These are phyloP conservation scores for Sphyrna mokarran DNA, from an alignment of 2,113 vertebrate genomes.

Conservation along the genomic window DNA sequence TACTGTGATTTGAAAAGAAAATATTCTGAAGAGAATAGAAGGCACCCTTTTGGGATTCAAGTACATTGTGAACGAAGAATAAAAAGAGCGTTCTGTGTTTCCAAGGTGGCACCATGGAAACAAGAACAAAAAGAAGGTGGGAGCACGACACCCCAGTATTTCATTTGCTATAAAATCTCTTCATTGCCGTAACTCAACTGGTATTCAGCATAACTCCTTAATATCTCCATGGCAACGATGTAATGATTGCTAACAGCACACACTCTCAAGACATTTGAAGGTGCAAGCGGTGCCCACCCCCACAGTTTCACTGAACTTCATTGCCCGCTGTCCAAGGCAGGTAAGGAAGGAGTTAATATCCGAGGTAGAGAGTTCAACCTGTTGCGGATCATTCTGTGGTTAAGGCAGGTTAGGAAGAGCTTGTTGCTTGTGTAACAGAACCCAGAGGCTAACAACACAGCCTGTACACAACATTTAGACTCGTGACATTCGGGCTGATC, in stretches of 20 bases:
- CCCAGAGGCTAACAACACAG: background rate
- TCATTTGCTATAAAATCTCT: slow-evolving; percentile 34
- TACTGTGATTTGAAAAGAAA: background rate
- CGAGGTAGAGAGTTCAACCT: background rate
- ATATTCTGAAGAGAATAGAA: background rate
- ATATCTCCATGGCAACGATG: slow-evolving; percentile 30
- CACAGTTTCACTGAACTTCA: background rate
- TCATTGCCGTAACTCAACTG: slow-evolving; percentile 27
- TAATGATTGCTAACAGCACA: slow-evolving; percentile 19
- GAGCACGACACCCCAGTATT: slow-evolving; percentile 5
- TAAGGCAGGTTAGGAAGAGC: background rate
- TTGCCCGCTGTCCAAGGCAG: background rate
- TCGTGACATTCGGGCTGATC: background rate
- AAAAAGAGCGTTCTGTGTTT: slow-evolving; percentile 15
- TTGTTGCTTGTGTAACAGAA: background rate
- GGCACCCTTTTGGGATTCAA: background rate
- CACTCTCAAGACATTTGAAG: background rate
- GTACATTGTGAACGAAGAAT: background rate
- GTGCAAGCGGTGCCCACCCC: background rate
- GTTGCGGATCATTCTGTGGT: background rate
- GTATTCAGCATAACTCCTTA: slow-evolving; percentile 23
- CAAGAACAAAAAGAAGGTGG: slow-evolving; percentile 12
- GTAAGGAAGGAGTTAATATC: slow-evolving; percentile 30
- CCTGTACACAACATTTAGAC: background rate
- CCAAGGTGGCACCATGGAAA: slow-evolving; percentile 28